These are phyloP conservation scores for Drosophila crucigera DNA, from an alignment of 2,888 invertebrate genomes.

Conservation along the genomic window DNA sequence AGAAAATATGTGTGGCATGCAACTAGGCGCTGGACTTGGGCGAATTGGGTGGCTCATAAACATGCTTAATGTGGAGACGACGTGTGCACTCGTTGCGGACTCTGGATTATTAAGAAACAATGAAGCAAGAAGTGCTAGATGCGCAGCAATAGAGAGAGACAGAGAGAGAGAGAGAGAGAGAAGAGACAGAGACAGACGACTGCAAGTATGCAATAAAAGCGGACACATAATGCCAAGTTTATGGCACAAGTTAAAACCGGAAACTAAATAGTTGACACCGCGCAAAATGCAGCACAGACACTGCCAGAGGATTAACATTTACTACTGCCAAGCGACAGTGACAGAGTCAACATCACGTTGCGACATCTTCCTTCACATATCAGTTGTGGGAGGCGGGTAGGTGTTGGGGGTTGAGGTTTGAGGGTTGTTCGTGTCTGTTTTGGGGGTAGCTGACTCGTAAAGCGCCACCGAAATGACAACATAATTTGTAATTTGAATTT, in stretches of 20 bases:
- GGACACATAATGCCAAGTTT: slow-evolving; percentile 75
- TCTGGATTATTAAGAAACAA: slow-evolving; percentile 77
- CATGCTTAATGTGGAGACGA: slow-evolving; percentile 69
- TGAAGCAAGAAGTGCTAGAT: slow-evolving; percentile 48
- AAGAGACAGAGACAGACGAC: slow-evolving; percentile 8
- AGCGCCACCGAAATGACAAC: slow-evolving; percentile 73
- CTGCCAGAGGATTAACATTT: slow-evolving; percentile 54
- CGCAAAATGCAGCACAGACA: slow-evolving; percentile 57
- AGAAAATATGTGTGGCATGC: slow-evolving; percentile 54
- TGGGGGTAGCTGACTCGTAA: slow-evolving; percentile 57
- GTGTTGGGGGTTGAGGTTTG: no score
- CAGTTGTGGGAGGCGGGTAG: neutral
- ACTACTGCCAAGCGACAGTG: slow-evolving; percentile 41
- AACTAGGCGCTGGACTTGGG: slow-evolving; percentile 19
- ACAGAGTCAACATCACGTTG: slow-evolving; percentile 38
- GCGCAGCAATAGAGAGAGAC: neutral
- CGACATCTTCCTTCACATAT: slow-evolving; percentile 6
- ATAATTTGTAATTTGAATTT: slow-evolving; percentile 82
- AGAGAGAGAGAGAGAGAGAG: neutral
- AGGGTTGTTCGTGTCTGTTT: neutral
- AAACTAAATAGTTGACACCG: slow-evolving; percentile 81
- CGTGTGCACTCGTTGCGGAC: slow-evolving; percentile 65
- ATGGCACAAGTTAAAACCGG: slow-evolving; percentile 77
- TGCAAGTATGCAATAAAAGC: slow-evolving; percentile 74
- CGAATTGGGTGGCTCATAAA: slow-evolving; percentile 52